Base-by-base conservation (phyloP, 2,113 vertebrate genomes). In the Leptosomus discolor region DNA sequence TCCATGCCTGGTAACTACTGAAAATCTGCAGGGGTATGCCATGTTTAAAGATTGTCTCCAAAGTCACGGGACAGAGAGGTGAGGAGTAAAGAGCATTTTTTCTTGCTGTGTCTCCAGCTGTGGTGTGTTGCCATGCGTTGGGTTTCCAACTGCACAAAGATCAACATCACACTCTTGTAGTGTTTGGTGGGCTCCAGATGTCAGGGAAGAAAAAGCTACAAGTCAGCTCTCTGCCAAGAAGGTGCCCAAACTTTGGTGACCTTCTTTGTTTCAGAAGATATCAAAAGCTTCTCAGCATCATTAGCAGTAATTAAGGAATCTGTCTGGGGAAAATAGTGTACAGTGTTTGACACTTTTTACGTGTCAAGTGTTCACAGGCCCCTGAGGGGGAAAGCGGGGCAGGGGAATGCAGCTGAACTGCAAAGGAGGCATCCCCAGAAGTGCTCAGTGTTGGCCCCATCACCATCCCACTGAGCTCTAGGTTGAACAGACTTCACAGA, bases 11-110 rank as follows among this genome's bases (percentile, higher is more conserved):
- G 22, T 85, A 13, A 21, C 17, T 53, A 21, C 0, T 61, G 27
- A 90, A 80, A 96, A 85, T 48, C 29, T 73, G 29, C 13, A n/a
- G n/a, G 11, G 4, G 1, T 70, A 34, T 39, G 22, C 30, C 63
- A 2, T 37, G 50, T 61, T 67, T 60, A 61, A 84, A 79, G 56
- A 77, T 60, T 26, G 61, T 54, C 32, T 45, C 39, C 36, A 46
- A 77, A 89, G 53, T 22, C 4, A 5, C 0, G 2, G 51, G 39
- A 64, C 17, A 24, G 43, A 63, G 24, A 2, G 0, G 17, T 32
- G 57, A 67, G 60, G 71, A 41, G 4, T 67, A 30, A 79, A 76
- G 26, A 56, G 6, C 15, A 27, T 14, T 37, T 87, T 81, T 81
- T 69, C 79, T 51, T 82, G 5, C 39, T 23, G 11, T 27, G 26